These are phyloP conservation scores for Xenopus tropicalis DNA, from an alignment of 2,113 vertebrate species.

Conservation along the genomic window DNA sequence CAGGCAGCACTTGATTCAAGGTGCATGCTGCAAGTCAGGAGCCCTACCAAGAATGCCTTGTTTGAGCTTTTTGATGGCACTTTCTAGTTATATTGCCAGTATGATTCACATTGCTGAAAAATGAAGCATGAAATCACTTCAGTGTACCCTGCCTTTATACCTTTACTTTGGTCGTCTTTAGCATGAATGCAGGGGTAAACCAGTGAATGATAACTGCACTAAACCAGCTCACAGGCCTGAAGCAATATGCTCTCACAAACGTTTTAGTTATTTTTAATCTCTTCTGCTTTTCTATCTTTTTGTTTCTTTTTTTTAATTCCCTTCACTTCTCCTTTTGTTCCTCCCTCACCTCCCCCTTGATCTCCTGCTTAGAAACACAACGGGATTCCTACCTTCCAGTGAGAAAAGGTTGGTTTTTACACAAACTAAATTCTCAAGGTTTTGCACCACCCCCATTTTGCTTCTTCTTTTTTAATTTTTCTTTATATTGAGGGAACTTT, in stretches of 20 bases:
- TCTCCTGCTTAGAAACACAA: constrained; percentile 86
- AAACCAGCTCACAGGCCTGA: neutral
- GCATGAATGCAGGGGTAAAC: no score
- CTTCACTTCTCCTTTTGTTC: constrained; percentile 58
- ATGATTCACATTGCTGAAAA: neutral
- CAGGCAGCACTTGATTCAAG: no score
- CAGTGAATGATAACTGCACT: neutral
- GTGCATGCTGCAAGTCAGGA: no score
- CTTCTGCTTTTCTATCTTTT: constrained; percentile 72
- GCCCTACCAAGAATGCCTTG: no score
- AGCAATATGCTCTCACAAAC: constrained; percentile 6
- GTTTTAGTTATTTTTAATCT: constrained; percentile 67
- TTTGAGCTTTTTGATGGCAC: no score
- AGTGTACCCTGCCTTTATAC: neutral
- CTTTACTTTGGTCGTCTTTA: neutral
- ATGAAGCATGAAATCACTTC: neutral
- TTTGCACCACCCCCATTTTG: constrained; percentile 54
- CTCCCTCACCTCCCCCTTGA: constrained; percentile 57
- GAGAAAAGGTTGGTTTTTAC: constrained; percentile 98
- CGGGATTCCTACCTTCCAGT: constrained; percentile 91
- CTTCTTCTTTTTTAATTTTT: constrained; percentile 47
- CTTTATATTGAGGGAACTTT: constrained; percentile 54
- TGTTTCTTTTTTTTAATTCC: constrained; percentile 60
- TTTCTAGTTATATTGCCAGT: no score
- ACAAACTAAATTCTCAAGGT: constrained; percentile 58